Evolutionary conservation across 2,888 invertebrate species (phyloP), one percentile per base, ranked within the genome.

Genomic region (Drosophila emarginata): DNA sequence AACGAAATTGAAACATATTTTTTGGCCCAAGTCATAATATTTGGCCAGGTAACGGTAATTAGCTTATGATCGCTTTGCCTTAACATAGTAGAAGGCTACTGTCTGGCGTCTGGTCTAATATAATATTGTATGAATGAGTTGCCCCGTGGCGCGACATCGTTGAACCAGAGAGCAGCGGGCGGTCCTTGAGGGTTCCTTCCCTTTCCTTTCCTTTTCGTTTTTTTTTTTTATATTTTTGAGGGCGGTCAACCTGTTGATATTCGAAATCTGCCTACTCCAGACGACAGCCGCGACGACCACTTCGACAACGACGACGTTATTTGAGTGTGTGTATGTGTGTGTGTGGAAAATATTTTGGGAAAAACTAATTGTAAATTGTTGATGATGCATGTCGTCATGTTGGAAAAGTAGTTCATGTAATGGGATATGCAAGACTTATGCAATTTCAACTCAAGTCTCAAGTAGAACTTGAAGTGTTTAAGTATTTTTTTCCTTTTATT

Each of bases 221-320:
- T 21, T 21, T 21, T 45, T 9, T 18, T 45, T 45, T 45, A 11
- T 18, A 26, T 61, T 66, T 61, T 5, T 45, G 64, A 71, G 79
- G 80, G 78, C 84, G 82, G 77, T 75, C 75, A 82, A 82, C 82
- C 82, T 82, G 87, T 82, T 82, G 82, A 79, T 79, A 63, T 78
- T 56, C 70, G 50, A 36, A 64, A 61, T 64, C 77, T 77, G 72
- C 59, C 68, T 68, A 28, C 7, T 52, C 32, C 18, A 79, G 80
- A 72, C 73, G 78, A 77, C 67, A 15, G 32, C 12, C 18, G 36
- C 54, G 23, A 36, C 32, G 6, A n/a, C 50, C 71, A 87, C 87
- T 84, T 87, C 9, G 80, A 82, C 80, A 79, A 79, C 69, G 64
- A 78, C 15, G 14, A 26, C 39, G 39, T 32, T 37, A 26, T n/a